These are phyloP conservation scores for Otus scops DNA, from an alignment of 2,797 vertebrate genomes.

Conservation along the genomic window DNA sequence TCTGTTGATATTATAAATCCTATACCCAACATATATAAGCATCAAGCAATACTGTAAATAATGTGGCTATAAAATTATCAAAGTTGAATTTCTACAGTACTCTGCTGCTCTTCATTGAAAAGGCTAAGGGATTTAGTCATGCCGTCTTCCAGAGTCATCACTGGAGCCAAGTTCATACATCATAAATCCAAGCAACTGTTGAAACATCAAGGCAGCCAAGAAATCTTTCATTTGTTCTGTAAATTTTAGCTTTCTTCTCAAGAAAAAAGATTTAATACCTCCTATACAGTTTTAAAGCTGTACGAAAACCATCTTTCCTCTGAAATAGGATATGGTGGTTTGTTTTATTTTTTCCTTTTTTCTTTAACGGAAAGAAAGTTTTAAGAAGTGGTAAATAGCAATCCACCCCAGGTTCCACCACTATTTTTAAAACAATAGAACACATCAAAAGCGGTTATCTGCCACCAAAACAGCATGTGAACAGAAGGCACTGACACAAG, in stretches of 20 bases:
- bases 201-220: constrained; percentile 17
- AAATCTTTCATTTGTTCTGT: constrained; percentile 27
- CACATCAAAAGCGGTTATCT: neutral
- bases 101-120: neutral
- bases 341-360: neutral
- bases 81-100: neutral
- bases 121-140: neutral
- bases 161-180: neutral
- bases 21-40: neutral
- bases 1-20: neutral
- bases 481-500: neutral
- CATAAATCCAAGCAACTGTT: constrained; percentile 23
- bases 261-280: neutral
- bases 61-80: neutral
- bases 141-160: neutral
- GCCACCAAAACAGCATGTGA: neutral
- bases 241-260: neutral
- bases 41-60: neutral
- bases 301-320: neutral
- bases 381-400: neutral
- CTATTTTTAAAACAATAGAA: neutral
- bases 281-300: neutral
- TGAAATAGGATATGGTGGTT: neutral
- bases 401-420: neutral
- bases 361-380: neutral